These are phyloP conservation scores for Drosophila prostipennis DNA, from an alignment of 2,888 invertebrate species.

Conservation along the genomic window DNA sequence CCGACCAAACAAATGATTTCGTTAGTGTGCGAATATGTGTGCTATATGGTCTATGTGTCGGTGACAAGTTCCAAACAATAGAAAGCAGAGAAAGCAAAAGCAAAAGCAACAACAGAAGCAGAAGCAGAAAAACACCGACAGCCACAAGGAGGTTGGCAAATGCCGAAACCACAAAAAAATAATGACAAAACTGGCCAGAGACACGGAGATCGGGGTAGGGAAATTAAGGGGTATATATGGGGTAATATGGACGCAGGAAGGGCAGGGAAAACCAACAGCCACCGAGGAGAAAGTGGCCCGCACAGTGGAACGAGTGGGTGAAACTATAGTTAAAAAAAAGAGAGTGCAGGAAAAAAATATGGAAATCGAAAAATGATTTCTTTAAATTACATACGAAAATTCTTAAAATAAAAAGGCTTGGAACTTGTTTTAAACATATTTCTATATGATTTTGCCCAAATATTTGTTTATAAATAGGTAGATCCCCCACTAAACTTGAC, in stretches of 20 bases:
- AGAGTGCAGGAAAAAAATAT: no score
- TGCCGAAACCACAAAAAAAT: conserved; percentile 73
- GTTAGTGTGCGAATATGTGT: conserved; percentile 4
- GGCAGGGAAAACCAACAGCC: not conserved
- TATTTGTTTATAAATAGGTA: no score
- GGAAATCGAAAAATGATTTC: no score
- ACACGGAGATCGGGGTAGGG: not conserved
- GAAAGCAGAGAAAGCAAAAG: conserved; percentile 31
- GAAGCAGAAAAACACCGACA: conserved; percentile 50
- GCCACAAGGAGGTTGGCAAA: conserved; percentile 59
- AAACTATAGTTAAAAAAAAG: no score
- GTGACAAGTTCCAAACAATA: conserved; percentile 55
- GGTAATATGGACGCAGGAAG: not conserved
- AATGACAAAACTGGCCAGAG: conserved; percentile 67
- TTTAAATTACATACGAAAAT: no score
- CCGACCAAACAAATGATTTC: conserved; percentile 35
- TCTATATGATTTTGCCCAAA: no score
- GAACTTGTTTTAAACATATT: no score
- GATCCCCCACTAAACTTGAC: no score
- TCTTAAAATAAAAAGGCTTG: no score
- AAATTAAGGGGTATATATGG: not conserved
- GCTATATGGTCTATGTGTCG: conserved; percentile 20
- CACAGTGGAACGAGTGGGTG: conserved; percentile 1
- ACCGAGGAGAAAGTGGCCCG: conserved; percentile 8
- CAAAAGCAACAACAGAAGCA: conserved; percentile 35